A percentile compares a stretch with the other conserved stretches of the same genome.
Evolutionary conservation across 1,140 invertebrate species (phyloP).

Genomic region (Drosophila hydei): DNA sequence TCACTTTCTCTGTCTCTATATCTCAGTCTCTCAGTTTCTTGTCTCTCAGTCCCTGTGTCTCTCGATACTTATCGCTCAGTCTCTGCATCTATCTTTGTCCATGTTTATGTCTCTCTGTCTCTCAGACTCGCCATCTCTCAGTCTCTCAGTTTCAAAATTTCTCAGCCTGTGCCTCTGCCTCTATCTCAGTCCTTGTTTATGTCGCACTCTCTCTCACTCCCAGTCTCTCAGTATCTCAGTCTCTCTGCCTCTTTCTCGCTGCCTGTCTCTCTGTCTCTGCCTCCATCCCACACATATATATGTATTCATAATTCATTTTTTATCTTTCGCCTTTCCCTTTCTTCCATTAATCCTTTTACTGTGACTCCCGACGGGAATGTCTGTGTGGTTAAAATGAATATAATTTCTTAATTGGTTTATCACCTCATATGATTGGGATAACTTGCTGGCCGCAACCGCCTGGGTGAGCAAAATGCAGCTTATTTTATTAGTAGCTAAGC

Average conservation of each 20-base stretch:
- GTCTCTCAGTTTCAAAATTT: not conserved
- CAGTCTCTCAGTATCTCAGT: not conserved
- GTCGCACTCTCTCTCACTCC: not conserved
- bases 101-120: not conserved
- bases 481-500: not conserved
- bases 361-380: not conserved
- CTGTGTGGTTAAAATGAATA: not conserved
- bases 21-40: not conserved
- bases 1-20: not conserved
- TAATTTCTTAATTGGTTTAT: constrained; percentile 35
- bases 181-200: not conserved
- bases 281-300: no score
- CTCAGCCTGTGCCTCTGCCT: not conserved
- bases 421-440: not conserved
- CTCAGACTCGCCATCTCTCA: not conserved
- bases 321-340: not conserved
- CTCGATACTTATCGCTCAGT: no score
- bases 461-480: constrained; percentile 6
- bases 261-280: not conserved
- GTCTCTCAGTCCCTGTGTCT: no score
- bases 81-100: not conserved
- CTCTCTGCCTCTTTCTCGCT: not conserved
- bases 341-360: not conserved
- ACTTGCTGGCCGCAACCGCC: constrained; percentile 1
- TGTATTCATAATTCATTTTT: not conserved